These are phyloP conservation scores for Glaucidium brasilianum DNA, from an alignment of 2,113 vertebrate species.

Conservation along the genomic window DNA sequence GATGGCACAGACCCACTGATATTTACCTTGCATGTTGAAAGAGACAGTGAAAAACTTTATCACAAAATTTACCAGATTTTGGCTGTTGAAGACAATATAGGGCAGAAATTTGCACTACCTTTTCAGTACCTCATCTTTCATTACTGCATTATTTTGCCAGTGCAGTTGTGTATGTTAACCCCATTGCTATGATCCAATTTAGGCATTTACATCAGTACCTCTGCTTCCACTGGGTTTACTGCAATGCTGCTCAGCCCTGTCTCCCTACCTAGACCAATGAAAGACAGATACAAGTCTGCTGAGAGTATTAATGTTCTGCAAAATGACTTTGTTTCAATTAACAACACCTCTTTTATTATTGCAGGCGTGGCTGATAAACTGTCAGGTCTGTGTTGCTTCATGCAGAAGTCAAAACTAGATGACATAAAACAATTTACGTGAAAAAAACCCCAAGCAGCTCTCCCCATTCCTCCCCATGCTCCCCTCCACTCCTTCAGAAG, in stretches of 20 bases:
- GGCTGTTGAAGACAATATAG: neutral
- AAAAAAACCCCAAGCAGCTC: neutral
- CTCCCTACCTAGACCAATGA: neutral
- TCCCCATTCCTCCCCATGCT: neutral
- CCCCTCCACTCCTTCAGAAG: neutral
- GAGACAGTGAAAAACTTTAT: neutral
- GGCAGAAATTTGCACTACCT: neutral
- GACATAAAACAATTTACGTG: neutral
- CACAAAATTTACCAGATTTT: neutral
- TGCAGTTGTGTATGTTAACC: neutral
- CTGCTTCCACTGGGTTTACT: neutral
- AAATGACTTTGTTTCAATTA: constrained; percentile 11
- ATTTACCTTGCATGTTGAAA: neutral
- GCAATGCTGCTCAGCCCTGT: neutral
- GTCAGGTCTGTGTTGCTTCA: neutral
- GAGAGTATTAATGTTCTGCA: neutral
- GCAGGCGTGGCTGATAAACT: neutral
- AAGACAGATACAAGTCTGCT: neutral
- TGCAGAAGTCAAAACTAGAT: neutral
- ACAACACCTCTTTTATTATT: neutral
- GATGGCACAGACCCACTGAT: neutral
- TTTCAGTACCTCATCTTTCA: neutral
- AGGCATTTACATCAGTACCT: neutral
- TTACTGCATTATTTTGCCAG: neutral
- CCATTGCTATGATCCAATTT: neutral